Conservation (phyloP, 37 sponge, comb jelly and placozoan species). For the Agelas oroides region DNA sequence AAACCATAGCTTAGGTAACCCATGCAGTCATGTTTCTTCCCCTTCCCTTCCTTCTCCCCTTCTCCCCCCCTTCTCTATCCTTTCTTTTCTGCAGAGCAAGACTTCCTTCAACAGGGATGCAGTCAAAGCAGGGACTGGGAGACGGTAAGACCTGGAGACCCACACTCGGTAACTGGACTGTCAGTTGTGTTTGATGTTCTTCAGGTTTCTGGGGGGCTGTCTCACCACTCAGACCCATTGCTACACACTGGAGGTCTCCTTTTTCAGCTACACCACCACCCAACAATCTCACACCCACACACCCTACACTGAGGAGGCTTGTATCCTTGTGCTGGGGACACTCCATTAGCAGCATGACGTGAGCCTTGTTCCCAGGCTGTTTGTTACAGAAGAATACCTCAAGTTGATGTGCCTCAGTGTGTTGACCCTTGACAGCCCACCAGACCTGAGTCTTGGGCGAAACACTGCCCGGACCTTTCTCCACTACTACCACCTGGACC, state of each 20-base stretch:
- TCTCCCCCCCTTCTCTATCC: no score
- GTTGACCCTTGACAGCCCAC: neutral
- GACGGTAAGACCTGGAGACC: slow-evolving; percentile 60
- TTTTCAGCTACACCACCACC: slow-evolving; percentile 83
- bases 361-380: no score
- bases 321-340: slow-evolving; percentile 72
- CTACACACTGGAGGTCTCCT: slow-evolving; percentile 98
- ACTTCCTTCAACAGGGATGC: slow-evolving; percentile 96
- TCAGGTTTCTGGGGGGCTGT: slow-evolving; percentile 83
- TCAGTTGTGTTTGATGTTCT: no score
- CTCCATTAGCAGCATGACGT: neutral
- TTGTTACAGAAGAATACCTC: no score
- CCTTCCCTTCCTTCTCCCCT: no score
- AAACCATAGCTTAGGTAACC: neutral
- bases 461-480: slow-evolving; percentile 88
- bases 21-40: no score
- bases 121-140: slow-evolving; percentile 94
- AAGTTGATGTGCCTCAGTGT: no score
- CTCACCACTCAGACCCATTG: slow-evolving; percentile 81
- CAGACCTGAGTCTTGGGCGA: slow-evolving; percentile 78
- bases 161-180: no score
- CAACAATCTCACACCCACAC: slow-evolving; percentile 15
- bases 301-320: slow-evolving; percentile 80
- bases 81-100: slow-evolving; percentile 50
- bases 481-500: slow-evolving; percentile 72